A percentile compares a stretch with the other conserved stretches of the same genome.
These are phyloP conservation scores for Mythimna impura DNA, from an alignment of 2,888 invertebrate species.

Conservation along the genomic window DNA sequence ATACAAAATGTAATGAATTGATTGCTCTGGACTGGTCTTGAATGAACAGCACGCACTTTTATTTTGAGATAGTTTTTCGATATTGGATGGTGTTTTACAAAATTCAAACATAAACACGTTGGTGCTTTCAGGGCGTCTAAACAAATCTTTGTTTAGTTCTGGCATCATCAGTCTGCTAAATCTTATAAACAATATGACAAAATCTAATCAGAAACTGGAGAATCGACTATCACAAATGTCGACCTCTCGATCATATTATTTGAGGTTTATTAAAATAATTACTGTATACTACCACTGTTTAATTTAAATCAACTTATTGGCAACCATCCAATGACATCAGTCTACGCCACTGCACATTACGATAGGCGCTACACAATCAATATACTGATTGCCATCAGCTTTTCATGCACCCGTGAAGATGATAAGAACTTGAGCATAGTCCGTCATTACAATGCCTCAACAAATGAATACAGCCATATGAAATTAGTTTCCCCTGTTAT, in stretches of 20 bases:
- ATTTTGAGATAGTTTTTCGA: not conserved
- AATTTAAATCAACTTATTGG: slow-evolving; percentile 59
- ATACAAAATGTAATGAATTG: slow-evolving; percentile 21
- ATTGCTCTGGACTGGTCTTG: slow-evolving; percentile 6
- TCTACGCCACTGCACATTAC: slow-evolving; percentile 49
- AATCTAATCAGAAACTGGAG: not conserved
- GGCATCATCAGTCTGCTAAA: not conserved
- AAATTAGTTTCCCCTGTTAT: slow-evolving; percentile 13
- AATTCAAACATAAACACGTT: no score
- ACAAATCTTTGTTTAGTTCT: no score
- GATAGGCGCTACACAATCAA: slow-evolving; percentile 61
- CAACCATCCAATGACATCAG: slow-evolving; percentile 58
- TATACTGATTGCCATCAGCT: slow-evolving; percentile 54
- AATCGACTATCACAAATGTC: not conserved
- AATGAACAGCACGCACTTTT: not conserved
- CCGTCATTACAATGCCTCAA: slow-evolving; percentile 23
- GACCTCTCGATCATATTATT: not conserved
- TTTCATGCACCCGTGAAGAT: slow-evolving; percentile 23
- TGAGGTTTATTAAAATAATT: not conserved
- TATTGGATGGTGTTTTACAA: not conserved
- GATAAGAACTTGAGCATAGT: slow-evolving; percentile 45
- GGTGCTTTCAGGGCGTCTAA: no score
- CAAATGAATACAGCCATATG: slow-evolving; percentile 23
- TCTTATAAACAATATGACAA: not conserved
- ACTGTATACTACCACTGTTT: not conserved